Evolutionary conservation across 1,140 invertebrate species (phyloP).

Genomic region (Contarinia nasturtii): DNA sequence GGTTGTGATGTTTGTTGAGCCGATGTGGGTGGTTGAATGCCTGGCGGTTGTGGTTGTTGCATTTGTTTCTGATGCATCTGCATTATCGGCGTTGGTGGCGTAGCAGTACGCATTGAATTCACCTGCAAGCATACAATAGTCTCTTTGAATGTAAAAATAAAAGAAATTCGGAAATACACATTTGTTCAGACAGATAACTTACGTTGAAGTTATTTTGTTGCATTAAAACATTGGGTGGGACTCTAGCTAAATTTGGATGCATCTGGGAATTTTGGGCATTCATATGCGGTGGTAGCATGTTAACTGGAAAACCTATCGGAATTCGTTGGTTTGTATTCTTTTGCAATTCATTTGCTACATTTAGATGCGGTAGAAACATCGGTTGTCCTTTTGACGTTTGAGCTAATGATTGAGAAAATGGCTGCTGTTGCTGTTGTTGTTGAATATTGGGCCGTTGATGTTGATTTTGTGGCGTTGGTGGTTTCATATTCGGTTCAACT

Average conservation of each 20-base stretch:
- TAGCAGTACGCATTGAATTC: no score
- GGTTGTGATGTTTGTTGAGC: not conserved
- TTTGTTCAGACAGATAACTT: no score
- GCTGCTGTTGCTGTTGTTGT: constrained; percentile 1
- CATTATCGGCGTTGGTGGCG: no score
- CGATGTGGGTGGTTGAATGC: not conserved
- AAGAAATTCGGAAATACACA: no score
- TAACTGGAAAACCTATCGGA: no score
- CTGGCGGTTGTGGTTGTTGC: not conserved
- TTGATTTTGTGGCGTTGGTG: not conserved
- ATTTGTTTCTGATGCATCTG: not conserved
- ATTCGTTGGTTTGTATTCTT: no score
- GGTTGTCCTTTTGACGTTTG: not conserved
- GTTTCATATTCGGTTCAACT: not conserved
- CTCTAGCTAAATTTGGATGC: not conserved
- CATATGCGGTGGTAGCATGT: not conserved
- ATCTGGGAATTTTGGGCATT: not conserved
- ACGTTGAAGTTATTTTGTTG: no score
- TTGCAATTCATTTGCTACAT: no score
- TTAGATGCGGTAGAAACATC: not conserved
- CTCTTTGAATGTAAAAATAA: no score
- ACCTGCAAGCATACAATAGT: no score
- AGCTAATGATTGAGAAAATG: not conserved
- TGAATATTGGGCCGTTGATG: not conserved
- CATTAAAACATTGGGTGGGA: not conserved